phyloP scores from a whole-genome alignment of 2,113 vertebrate species.

The Epinephelus lanceolatus region DNA sequence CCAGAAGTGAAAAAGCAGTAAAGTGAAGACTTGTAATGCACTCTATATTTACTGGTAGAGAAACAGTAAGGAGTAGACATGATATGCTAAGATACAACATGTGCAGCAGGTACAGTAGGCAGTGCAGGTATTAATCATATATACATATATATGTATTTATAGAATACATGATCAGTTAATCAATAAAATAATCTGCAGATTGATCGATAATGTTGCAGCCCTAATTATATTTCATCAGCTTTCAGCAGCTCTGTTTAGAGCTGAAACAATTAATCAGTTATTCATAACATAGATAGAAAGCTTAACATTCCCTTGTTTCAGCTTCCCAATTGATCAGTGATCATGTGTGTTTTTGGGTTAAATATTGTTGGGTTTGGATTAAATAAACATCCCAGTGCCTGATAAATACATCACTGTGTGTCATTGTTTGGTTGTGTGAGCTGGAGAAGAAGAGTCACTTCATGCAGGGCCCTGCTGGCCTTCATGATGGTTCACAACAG shows the following conservation, averaged over 20 bases:
- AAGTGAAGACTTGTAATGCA: background rate
- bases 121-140: too few relatives aligned
- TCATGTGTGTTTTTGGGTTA: background rate
- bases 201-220: too few relatives aligned
- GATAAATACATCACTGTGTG: slow-evolving; percentile 11
- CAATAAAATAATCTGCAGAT: too few relatives aligned
- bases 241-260: background rate
- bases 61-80: background rate
- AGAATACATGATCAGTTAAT: too few relatives aligned
- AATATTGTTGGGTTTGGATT: background rate
- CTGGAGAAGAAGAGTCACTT: slow-evolving; percentile 35
- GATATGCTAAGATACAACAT: too few relatives aligned
- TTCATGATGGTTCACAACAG: slow-evolving; percentile 28
- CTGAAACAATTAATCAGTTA: too few relatives aligned
- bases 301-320: background rate
- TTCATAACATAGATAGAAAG: too few relatives aligned
- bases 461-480: background rate
- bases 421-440: background rate
- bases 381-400: background rate
- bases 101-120: too few relatives aligned
- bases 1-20: too few relatives aligned
- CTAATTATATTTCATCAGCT: background rate
- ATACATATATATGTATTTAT: too few relatives aligned
- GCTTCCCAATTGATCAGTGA: background rate
- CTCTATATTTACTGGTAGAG: background rate